Base-by-base conservation (phyloP, 2,797 vertebrate genomes). In the Momotus momota region DNA sequence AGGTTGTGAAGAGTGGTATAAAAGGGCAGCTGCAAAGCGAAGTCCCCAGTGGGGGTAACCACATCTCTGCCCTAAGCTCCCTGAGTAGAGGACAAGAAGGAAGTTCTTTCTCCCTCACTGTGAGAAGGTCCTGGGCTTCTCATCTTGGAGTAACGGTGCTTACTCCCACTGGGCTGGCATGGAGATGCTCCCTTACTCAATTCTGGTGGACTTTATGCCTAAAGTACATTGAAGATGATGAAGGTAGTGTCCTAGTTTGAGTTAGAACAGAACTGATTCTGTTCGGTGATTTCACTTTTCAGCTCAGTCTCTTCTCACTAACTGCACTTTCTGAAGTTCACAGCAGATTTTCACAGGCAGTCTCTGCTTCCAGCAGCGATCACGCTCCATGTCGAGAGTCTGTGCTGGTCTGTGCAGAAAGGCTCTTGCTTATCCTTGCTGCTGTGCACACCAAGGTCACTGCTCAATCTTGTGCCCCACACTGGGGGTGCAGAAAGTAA, bases 111-210 rank as follows among this genome's bases (percentile, higher is more conserved):
- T 71, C 46, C 15, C 3, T 71, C 46, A 7, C 23, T 65, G 3
- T 51, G 45, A 51, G 55, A 57, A 57, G 15, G 12, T 72, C 22
- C 22, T 41, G 72, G 27, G 6, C 8, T 82, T 79, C 33, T 78
- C 7, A 0, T 49, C 52, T 40, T 2, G 0, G 35, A 67, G 65
- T 17, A 27, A 16, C 0, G 0, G 8, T 14, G 9, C 9, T 72
- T 78, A 23, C 15, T 80, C 11, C 25, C 12, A 7, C 9, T 14
- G 21, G 26, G 16, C 41, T 55, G 33, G 12, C 11, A 22, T 20
- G 14, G 43, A 62, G 64, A 22, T 40, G 7, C 7, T 79, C n/a
- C 49, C 19, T 46, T 31, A 9, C 23, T 70, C 35, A 26, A 1
- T 46, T n/a, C 27, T 1, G 7, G 12, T 22, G 43, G 20, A 33